Evolutionary conservation across 1,140 invertebrate genomes (phyloP).

Genomic region (Catajapyx aquilonaris): DNA sequence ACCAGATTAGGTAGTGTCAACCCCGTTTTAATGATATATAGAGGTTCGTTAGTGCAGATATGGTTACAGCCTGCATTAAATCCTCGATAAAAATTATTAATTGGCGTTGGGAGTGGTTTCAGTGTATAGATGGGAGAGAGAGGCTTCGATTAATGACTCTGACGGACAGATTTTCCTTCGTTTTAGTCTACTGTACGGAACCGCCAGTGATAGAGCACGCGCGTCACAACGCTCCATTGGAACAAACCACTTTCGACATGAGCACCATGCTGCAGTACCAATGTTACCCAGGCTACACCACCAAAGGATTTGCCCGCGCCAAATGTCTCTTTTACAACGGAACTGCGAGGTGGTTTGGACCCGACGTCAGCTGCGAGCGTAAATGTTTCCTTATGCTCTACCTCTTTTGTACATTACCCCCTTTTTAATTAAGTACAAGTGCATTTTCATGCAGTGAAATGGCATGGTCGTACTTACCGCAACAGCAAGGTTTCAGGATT

Average conservation of each 20-base stretch:
- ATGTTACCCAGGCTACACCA: slow-evolving; percentile 72
- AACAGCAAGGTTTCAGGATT: no score
- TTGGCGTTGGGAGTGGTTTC: no score
- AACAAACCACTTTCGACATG: slow-evolving; percentile 61
- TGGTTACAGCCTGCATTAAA: no score
- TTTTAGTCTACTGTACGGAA: slow-evolving; percentile 65
- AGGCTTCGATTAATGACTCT: no score
- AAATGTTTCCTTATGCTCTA: slow-evolving; percentile 27
- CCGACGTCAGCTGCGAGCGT: slow-evolving; percentile 86
- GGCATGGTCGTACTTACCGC: neutral
- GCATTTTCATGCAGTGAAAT: neutral
- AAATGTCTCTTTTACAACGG: slow-evolving; percentile 81
- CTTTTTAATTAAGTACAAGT: neutral
- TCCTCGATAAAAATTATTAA: no score
- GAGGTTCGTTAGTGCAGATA: no score
- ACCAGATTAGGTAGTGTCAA: no score
- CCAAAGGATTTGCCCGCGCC: slow-evolving; percentile 59
- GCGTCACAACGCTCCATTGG: slow-evolving; percentile 56
- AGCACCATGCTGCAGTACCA: slow-evolving; percentile 72
- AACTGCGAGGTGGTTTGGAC: slow-evolving; percentile 72
- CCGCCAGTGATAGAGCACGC: slow-evolving; percentile 76
- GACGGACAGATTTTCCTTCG: no score
- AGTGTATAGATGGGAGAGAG: no score
- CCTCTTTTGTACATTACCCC: neutral
- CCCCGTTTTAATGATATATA: no score